phyloP scores from a whole-genome alignment of 2,113 vertebrate species.

The Craseonycteris thonglongyai region DNA sequence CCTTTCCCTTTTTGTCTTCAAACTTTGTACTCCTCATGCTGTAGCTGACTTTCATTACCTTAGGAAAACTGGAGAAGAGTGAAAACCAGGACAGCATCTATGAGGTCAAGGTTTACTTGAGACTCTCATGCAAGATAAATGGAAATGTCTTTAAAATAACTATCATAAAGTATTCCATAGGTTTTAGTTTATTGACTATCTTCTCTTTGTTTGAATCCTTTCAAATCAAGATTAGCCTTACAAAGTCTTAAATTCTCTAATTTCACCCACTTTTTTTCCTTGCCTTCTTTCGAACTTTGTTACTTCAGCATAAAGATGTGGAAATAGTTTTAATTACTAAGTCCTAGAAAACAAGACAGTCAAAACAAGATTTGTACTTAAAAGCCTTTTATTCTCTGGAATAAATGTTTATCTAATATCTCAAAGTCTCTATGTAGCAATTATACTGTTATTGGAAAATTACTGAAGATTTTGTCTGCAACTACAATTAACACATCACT shows the following conservation, averaged over 20 bases:
- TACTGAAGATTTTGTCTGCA: slow-evolving; percentile 59
- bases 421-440: slow-evolving; percentile 74
- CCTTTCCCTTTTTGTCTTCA: not conserved
- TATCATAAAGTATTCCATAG: not conserved
- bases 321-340: slow-evolving; percentile 75
- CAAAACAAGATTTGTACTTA: slow-evolving; percentile 75
- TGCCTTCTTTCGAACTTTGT: slow-evolving; percentile 37
- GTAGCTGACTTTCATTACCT: not conserved
- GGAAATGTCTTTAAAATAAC: not conserved
- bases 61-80: not conserved
- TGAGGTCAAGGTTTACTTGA: not conserved
- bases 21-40: not conserved
- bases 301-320: slow-evolving; percentile 30
- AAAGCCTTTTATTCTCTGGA: slow-evolving; percentile 73
- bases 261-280: not conserved
- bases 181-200: not conserved
- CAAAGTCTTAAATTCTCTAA: not conserved
- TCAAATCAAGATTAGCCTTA: not conserved
- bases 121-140: not conserved
- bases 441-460: slow-evolving; percentile 78
- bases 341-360: slow-evolving; percentile 69
- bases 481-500: slow-evolving; percentile 74
- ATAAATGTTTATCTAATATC: slow-evolving; percentile 80
- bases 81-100: not conserved
- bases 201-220: not conserved